Evolutionary conservation across 2,888 invertebrate species (phyloP).

Genomic region (Mimachlamys varia): DNA sequence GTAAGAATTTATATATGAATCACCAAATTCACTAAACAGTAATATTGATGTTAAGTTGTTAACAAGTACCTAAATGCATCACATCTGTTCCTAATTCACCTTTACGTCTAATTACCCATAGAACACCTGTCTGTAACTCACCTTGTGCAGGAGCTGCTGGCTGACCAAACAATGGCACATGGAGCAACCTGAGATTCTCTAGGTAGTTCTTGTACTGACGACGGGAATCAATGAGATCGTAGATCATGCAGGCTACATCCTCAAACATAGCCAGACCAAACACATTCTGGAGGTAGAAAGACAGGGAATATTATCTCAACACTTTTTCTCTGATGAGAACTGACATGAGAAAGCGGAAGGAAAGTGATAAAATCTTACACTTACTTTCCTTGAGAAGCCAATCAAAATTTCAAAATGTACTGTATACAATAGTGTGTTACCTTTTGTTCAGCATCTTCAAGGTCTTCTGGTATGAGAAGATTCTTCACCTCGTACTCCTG

Average conservation of each 20-base stretch:
- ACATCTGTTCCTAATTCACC: too few species aligned
- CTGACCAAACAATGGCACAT: constrained; percentile 70
- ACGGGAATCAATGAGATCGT: constrained; percentile 78
- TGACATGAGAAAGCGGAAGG: too few species aligned
- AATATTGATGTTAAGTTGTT: too few species aligned
- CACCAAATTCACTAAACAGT: too few species aligned
- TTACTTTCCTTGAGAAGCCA: too few species aligned
- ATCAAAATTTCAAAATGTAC: neutral
- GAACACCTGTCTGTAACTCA: neutral
- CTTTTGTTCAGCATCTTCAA: constrained; percentile 77
- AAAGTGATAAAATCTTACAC: too few species aligned
- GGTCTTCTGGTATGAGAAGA: constrained; percentile 72
- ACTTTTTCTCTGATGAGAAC: neutral
- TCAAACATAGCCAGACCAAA: constrained; percentile 78
- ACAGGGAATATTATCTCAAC: neutral
- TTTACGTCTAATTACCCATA: too few species aligned
- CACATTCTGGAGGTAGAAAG: constrained; percentile 65
- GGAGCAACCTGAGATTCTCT: constrained; percentile 74
- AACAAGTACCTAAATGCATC: too few species aligned
- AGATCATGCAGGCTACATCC: constrained; percentile 78
- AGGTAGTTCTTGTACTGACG: constrained; percentile 79
- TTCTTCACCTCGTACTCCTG: constrained; percentile 76
- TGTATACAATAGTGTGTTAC: constrained; percentile 55
- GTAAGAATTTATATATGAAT: too few species aligned
- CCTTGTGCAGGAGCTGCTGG: constrained; percentile 55